Base-by-base conservation (phyloP, 2,797 vertebrate genomes). In the Glossophaga mutica region DNA sequence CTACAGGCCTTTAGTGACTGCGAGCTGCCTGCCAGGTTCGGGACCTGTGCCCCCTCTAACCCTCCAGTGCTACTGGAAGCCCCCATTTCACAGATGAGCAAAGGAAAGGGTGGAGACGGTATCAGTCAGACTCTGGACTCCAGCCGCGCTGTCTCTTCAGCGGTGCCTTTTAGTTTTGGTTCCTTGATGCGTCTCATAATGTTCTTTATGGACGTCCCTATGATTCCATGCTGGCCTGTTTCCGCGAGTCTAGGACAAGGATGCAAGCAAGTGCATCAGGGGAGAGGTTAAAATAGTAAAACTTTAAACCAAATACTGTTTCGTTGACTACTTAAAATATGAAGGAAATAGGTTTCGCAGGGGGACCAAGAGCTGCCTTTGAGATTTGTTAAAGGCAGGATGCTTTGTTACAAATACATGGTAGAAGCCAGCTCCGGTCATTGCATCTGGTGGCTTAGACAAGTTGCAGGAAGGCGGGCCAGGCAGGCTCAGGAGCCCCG, bases 151-250 rank as follows among this genome's bases (percentile, higher is more conserved):
- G 37, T n/a, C 22, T n/a, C 5, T 42, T 5, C 42, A 55, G n/a
- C 68, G 15, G 42, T 15, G 87, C 42, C 39, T 55, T 87, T 26
- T 29, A 39, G 29, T 65, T 88, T 59, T 12, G 14, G 57, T 85
- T 59, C 55, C 34, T 78, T 84, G 6, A 22, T 19, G 19, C 42
- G 16, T 11, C 42, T 18, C 39, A 0, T 74, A 24, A 7, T 57
- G 34, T 50, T 83, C 59, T 55, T 29, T 81, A 76, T 26, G 39
- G 39, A 55, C 65, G 96, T 92, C 77, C 70, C 59, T 86, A 24
- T 79, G 92, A 78, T 67, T 91, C 18, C 46, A 1, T 22, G 18
- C 16, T 32, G 34, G 62, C 81, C 50, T 79, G 2, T 78, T 91
- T 39, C 78, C 73, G 48, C 57, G 22, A 37, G 57, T 91, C 86